Conservation (phyloP, 2,888 invertebrate species). For the Monopis laevigella region DNA sequence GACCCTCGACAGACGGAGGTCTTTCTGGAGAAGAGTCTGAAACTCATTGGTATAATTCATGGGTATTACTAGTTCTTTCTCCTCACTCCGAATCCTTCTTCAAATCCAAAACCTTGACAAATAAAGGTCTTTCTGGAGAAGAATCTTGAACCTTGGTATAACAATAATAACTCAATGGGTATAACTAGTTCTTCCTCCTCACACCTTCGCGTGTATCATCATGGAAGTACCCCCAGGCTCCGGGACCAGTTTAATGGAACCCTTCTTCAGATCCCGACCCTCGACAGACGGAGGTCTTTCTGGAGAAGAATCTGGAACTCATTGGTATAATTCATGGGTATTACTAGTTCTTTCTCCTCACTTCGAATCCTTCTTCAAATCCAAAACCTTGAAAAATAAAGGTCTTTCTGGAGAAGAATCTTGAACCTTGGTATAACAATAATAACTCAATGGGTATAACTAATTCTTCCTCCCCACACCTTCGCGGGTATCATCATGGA, state of each 20-base stretch:
- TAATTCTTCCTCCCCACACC: background rate
- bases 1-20: background rate
- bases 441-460: too few species aligned
- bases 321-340: too few species aligned
- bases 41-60: too few species aligned
- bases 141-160: slow-evolving; percentile 49
- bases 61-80: too few species aligned
- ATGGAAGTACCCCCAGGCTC: slow-evolving; percentile 37
- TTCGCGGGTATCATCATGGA: slow-evolving; percentile 29
- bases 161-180: too few species aligned
- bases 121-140: slow-evolving; percentile 32
- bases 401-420: slow-evolving; percentile 35
- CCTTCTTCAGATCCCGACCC: background rate
- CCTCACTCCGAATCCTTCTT: too few species aligned
- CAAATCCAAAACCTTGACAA: too few species aligned
- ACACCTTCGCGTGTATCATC: slow-evolving; percentile 23
- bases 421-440: slow-evolving; percentile 52
- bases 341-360: too few species aligned
- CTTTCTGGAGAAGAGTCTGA: background rate
- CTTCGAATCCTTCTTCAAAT: too few species aligned
- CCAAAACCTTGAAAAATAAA: too few species aligned
- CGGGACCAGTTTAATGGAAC: slow-evolving; percentile 34
- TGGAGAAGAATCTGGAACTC: slow-evolving; percentile 40
- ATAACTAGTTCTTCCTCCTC: background rate
- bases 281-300: slow-evolving; percentile 22